These are phyloP conservation scores for Dione vanillae DNA, from an alignment of 2,888 invertebrate species.

Conservation along the genomic window DNA sequence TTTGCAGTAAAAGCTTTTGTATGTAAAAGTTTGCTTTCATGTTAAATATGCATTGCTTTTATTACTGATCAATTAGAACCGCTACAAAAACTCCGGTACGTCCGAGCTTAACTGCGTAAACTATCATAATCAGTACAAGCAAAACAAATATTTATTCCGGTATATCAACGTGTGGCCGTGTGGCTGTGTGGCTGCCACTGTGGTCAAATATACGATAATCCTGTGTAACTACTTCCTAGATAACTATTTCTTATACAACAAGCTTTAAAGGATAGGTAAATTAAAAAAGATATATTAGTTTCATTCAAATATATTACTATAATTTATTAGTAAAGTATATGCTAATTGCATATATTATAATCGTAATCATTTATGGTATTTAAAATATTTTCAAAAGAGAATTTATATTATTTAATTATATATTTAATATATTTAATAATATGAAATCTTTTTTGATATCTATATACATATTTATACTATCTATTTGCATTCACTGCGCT, in stretches of 20 bases:
- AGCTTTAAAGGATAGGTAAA: not conserved
- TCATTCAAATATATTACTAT: too few relatives aligned
- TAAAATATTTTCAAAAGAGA: too few relatives aligned
- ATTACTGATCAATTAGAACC: not conserved
- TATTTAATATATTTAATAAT: too few relatives aligned
- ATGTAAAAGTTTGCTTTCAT: not conserved
- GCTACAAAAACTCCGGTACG: constrained; percentile 1
- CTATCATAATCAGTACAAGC: constrained; percentile 18
- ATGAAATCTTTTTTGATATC: not conserved
- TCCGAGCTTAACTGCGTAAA: constrained; percentile 13
- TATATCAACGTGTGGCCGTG: constrained; percentile 22
- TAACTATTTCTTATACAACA: not conserved
- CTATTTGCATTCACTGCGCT: too few relatives aligned
- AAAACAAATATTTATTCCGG: constrained; percentile 28
- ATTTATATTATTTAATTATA: too few relatives aligned
- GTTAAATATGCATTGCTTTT: not conserved
- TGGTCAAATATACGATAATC: constrained; percentile 11
- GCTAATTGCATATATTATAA: too few relatives aligned
- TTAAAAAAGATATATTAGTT: too few relatives aligned
- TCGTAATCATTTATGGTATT: too few relatives aligned
- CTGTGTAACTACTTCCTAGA: not conserved
- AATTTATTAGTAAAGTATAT: too few relatives aligned
- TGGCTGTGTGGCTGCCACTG: not conserved
- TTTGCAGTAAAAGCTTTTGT: too few relatives aligned
- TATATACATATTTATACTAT: not conserved